Evolutionary conservation across 2,113 vertebrate genomes (phyloP).

Genomic region (Rhinolophus sinicus): DNA sequence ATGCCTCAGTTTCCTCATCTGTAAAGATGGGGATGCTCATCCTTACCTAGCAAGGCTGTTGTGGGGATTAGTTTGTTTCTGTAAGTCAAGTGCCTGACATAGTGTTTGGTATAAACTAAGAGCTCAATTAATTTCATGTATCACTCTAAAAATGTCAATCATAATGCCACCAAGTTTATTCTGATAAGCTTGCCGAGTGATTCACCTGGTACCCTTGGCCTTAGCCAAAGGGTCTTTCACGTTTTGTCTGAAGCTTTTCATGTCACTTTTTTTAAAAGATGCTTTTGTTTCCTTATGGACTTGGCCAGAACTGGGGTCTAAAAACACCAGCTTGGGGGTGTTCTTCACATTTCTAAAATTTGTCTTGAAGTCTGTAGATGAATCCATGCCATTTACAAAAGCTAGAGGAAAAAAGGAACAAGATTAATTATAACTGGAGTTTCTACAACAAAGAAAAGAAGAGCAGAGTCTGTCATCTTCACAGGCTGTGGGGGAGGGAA

Average conservation of each 20-base stretch:
- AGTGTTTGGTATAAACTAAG: neutral
- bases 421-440: neutral
- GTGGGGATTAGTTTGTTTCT: neutral
- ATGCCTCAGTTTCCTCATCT: neutral
- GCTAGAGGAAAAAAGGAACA: constrained; percentile 55
- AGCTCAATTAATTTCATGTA: neutral
- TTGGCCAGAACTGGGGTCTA: constrained; percentile 27
- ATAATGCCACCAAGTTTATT: neutral
- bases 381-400: constrained; percentile 63
- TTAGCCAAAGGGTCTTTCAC: constrained; percentile 68
- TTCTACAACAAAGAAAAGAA: constrained; percentile 16
- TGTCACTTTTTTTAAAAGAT: constrained; percentile 86
- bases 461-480: neutral
- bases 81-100: neutral
- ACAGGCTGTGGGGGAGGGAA: too few relatives aligned
- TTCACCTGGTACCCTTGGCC: constrained; percentile 84
- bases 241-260: constrained; percentile 80
- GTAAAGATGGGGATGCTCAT: neutral
- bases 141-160: neutral
- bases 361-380: constrained; percentile 42
- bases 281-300: constrained; percentile 49
- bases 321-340: neutral
- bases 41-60: neutral
- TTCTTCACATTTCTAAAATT: constrained; percentile 32
- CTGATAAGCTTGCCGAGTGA: neutral